Conservation (phyloP, 2,113 vertebrate genomes). For the Monopterus albus region DNA sequence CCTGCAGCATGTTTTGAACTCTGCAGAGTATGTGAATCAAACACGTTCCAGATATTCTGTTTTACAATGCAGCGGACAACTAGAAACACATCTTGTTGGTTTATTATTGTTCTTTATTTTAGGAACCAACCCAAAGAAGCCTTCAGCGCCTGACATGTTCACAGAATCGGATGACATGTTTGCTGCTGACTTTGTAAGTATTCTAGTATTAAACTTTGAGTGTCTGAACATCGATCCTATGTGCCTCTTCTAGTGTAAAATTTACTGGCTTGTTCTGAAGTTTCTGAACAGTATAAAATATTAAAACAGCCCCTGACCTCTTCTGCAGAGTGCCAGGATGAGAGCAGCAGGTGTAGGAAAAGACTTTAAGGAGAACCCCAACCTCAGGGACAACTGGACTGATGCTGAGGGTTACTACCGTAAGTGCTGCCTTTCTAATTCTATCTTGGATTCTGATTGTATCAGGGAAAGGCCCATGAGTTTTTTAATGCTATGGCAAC, state of each 20-base stretch:
- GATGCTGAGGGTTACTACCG: constrained; percentile 98
- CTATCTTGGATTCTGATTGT: background rate
- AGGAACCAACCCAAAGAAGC: constrained; percentile 94
- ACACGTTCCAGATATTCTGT: constrained; percentile 66
- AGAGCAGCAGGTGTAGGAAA: constrained; percentile 96
- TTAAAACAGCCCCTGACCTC: background rate
- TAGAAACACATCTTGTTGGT: constrained; percentile 11
- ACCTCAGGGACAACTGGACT: constrained; percentile 99
- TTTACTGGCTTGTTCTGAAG: background rate
- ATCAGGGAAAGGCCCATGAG: background rate
- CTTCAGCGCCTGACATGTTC: constrained; percentile 98
- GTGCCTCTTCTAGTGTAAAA: background rate
- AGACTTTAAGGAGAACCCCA: constrained; percentile 99
- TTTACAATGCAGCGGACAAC: constrained; percentile 33
- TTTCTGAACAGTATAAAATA: background rate
- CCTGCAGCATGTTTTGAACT: constrained; percentile 79
- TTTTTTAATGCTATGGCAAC: too few relatives aligned
- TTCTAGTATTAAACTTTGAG: background rate
- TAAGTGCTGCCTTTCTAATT: constrained; percentile 75
- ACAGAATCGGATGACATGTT: constrained; percentile 99
- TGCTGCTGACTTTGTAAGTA: constrained; percentile 92
- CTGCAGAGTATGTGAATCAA: constrained; percentile 80
- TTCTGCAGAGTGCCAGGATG: constrained; percentile 91
- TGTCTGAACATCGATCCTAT: background rate
- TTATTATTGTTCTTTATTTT: constrained; percentile 28